These are phyloP conservation scores for Chauna torquata DNA, from an alignment of 2,113 vertebrate genomes.

Conservation along the genomic window DNA sequence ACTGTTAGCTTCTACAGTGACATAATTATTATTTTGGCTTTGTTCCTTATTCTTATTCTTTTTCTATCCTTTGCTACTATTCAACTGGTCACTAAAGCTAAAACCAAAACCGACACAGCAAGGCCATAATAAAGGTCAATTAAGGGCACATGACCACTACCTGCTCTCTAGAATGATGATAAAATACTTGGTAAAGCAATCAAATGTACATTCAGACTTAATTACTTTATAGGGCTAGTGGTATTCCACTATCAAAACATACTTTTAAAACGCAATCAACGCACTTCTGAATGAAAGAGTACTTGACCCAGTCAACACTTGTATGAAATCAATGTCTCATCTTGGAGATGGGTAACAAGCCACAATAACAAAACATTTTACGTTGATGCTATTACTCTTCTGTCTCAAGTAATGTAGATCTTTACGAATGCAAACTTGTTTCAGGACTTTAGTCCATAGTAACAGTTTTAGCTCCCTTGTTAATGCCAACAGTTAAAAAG, in stretches of 20 bases:
- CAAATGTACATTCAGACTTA: background rate
- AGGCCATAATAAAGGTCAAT: background rate
- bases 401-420: background rate
- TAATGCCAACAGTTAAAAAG: background rate
- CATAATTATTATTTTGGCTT: background rate
- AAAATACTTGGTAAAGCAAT: background rate
- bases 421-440: too few relatives aligned
- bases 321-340: background rate
- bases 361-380: background rate
- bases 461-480: background rate
- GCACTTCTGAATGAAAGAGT: background rate
- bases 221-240: background rate
- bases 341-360: background rate
- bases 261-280: background rate
- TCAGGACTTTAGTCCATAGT: rapidly evolving
- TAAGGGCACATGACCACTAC: background rate
- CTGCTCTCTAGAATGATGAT: background rate
- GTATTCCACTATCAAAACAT: background rate
- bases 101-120: background rate
- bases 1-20: background rate
- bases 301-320: background rate
- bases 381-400: background rate
- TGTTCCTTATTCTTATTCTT: background rate
- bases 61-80: background rate
- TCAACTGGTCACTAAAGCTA: background rate